A percentile compares a stretch with the other conserved stretches of the same genome.
Evolutionary conservation across 1,140 invertebrate genomes (phyloP).

Genomic region (Pseudomyrmex concolor): DNA sequence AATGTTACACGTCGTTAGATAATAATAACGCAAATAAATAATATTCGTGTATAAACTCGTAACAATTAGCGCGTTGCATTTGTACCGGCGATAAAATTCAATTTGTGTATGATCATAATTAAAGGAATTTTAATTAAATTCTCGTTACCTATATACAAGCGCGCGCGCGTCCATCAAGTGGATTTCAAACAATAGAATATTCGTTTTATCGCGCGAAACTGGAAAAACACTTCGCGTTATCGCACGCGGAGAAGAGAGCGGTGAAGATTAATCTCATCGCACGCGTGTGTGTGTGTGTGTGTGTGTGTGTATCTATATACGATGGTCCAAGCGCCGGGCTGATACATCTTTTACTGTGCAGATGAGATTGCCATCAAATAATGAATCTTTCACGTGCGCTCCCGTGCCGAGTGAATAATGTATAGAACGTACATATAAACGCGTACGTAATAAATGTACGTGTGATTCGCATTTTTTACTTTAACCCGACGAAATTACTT

Average conservation of each 20-base stretch:
- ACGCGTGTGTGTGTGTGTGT: background rate
- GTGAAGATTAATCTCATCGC: constrained; percentile 38
- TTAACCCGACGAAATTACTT: no score
- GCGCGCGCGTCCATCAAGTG: constrained; percentile 6
- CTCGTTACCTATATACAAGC: constrained; percentile 5
- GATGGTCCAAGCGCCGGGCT: background rate
- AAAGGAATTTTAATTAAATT: constrained; percentile 60
- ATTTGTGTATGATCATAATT: constrained; percentile 34
- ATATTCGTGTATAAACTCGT: background rate
- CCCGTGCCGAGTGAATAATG: constrained; percentile 9
- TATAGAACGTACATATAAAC: background rate
- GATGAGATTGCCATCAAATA: constrained; percentile 37
- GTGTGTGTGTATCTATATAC: no score
- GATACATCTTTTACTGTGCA: constrained; percentile 24
- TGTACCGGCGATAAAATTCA: constrained; percentile 40
- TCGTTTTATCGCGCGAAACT: constrained; percentile 34
- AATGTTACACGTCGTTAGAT: background rate
- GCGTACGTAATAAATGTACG: no score
- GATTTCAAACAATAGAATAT: constrained; percentile 32
- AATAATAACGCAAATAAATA: constrained; percentile 15
- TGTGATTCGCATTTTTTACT: no score
- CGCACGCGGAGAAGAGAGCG: background rate
- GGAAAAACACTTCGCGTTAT: background rate
- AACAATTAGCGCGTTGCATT: background rate
- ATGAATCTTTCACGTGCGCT: constrained; percentile 34